These are phyloP conservation scores for Aplocera efformata DNA, from an alignment of 2,888 invertebrate species.

Conservation along the genomic window DNA sequence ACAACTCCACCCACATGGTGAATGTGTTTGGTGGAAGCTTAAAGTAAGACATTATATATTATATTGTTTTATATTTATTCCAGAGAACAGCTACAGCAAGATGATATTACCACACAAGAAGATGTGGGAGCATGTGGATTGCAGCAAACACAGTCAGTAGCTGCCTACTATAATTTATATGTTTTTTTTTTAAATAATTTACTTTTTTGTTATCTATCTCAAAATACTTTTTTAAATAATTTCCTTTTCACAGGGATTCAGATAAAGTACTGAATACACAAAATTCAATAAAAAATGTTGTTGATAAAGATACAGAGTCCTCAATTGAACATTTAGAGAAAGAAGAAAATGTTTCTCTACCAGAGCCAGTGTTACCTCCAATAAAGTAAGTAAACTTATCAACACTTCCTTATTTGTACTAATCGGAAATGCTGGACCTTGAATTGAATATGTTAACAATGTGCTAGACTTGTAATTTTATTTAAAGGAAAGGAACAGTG, in stretches of 20 bases:
- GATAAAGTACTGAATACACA: not conserved
- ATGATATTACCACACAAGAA: not conserved
- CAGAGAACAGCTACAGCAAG: not conserved
- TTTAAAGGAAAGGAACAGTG: too few species aligned
- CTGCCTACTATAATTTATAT: not conserved
- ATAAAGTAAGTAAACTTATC: constrained; percentile 36
- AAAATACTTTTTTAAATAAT: not conserved
- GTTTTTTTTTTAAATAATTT: too few species aligned
- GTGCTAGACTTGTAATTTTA: too few species aligned
- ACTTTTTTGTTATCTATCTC: too few species aligned
- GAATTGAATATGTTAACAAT: too few species aligned
- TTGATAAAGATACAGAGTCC: constrained; percentile 11
- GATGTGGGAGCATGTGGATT: not conserved
- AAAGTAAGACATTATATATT: too few species aligned
- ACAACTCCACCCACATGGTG: too few species aligned
- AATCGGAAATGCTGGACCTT: too few species aligned
- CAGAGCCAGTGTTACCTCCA: constrained; percentile 36
- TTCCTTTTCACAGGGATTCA: constrained; percentile 6
- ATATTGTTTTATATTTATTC: not conserved
- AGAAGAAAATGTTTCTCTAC: constrained; percentile 2
- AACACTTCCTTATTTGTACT: too few species aligned
- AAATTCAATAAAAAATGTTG: constrained; percentile 1
- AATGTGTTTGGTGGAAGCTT: too few species aligned
- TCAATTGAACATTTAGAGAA: not conserved
- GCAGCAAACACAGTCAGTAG: not conserved